These are phyloP conservation scores for Umimayanthus chanpuru DNA, from an alignment of 92 coral and sea anemone genomes.

Conservation along the genomic window DNA sequence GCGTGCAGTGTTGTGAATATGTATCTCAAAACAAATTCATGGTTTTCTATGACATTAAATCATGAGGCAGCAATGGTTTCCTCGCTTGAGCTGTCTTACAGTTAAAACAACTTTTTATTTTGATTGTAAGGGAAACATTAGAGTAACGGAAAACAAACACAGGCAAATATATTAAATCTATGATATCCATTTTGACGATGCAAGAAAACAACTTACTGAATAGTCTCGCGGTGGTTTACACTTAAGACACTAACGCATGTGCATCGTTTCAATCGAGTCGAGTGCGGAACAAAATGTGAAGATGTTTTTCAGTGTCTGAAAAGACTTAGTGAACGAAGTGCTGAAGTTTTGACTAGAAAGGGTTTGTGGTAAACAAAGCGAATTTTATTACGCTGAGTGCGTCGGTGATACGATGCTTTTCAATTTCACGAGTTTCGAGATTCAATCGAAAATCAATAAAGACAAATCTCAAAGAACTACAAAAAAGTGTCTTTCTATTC, in stretches of 20 bases:
- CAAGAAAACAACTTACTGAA: neutral
- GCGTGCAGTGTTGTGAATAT: slow-evolving; percentile 27
- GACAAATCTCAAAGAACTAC: neutral
- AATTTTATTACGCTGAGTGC: neutral
- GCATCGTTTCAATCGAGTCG: neutral
- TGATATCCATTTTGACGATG: neutral
- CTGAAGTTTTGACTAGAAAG: slow-evolving; percentile 18
- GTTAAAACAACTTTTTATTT: slow-evolving; percentile 2
- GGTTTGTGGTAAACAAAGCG: slow-evolving; percentile 26
- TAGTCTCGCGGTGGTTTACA: neutral
- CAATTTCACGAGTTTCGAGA: neutral
- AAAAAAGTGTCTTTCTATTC: neutral
- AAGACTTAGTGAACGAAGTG: neutral
- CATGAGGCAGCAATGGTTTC: slow-evolving; percentile 24
- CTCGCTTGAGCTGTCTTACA: slow-evolving; percentile 16
- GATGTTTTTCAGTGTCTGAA: neutral
- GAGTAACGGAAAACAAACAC: neutral
- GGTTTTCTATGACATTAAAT: slow-evolving; percentile 30
- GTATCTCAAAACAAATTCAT: slow-evolving; percentile 33
- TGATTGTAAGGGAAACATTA: slow-evolving; percentile 2
- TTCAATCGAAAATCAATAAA: neutral
- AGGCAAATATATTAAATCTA: neutral
- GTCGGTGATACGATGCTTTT: neutral
- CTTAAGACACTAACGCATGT: neutral
- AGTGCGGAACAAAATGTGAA: neutral